phyloP scores from a whole-genome alignment of 2,888 invertebrate genomes.

The Thera britannica region DNA sequence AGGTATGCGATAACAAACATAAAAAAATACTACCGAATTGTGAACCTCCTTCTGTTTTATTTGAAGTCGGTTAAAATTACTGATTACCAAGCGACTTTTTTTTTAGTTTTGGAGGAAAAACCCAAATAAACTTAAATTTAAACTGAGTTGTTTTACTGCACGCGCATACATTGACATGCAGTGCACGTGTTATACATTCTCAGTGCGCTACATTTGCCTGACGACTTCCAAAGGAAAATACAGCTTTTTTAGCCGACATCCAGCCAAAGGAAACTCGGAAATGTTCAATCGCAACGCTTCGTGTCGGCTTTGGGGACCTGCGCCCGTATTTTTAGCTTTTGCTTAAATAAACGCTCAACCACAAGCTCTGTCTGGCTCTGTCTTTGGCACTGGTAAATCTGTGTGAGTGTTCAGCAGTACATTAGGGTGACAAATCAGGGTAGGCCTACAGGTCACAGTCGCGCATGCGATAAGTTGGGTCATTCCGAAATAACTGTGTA shows the following conservation, averaged over 20 bases:
- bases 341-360: background rate
- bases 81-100: too few species aligned
- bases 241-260: conserved; percentile 7
- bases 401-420: too few species aligned
- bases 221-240: conserved; percentile 15
- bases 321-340: background rate
- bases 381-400: too few species aligned
- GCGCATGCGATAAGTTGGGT: conserved; percentile 17
- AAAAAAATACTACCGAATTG: too few species aligned
- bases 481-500: conserved; percentile 23
- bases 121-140: too few species aligned
- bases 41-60: too few species aligned
- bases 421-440: too few species aligned
- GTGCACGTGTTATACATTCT: conserved; percentile 18
- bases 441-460: background rate
- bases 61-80: too few species aligned
- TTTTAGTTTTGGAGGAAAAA: too few species aligned
- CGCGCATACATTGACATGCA: background rate
- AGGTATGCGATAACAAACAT: too few species aligned
- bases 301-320: background rate
- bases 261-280: conserved; percentile 12
- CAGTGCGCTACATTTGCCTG: conserved; percentile 14
- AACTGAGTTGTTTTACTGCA: conserved; percentile 1
- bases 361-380: too few species aligned
- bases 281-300: conserved; percentile 11